Evolutionary conservation across 2,888 invertebrate species (phyloP).

Genomic region (Caenorhabditis auriculariae): DNA sequence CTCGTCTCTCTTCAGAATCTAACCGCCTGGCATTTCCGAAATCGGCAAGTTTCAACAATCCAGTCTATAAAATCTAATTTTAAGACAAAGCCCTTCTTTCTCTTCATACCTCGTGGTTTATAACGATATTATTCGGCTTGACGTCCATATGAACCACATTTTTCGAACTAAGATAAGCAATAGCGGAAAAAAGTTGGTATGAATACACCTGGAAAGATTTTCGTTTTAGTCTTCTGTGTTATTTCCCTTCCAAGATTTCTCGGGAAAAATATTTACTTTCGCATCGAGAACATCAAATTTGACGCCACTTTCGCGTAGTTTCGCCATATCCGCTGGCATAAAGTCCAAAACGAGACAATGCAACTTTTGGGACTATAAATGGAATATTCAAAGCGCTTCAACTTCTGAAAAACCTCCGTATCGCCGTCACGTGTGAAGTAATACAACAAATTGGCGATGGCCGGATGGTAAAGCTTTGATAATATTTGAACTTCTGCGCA

Average conservation of each 20-base stretch:
- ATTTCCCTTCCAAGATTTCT: neutral
- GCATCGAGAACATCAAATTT: slow-evolving; percentile 36
- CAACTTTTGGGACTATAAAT: slow-evolving; percentile 15
- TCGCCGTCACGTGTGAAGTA: slow-evolving; percentile 31
- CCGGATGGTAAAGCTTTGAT: slow-evolving; percentile 36
- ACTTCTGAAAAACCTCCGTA: slow-evolving; percentile 15
- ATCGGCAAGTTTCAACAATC: slow-evolving; percentile 47
- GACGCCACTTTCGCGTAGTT: slow-evolving; percentile 27
- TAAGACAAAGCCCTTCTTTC: neutral
- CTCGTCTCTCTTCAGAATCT: slow-evolving; percentile 12
- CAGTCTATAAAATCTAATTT: slow-evolving; percentile 4
- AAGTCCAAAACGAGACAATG: slow-evolving; percentile 48
- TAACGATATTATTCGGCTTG: slow-evolving; percentile 51
- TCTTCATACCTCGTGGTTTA: slow-evolving; percentile 3
- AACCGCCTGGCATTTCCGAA: slow-evolving; percentile 51
- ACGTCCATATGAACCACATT: slow-evolving; percentile 53
- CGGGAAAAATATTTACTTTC: slow-evolving; percentile 2
- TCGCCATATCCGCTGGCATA: slow-evolving; percentile 41
- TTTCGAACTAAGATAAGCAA: slow-evolving; percentile 34
- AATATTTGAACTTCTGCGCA: slow-evolving; percentile 36
- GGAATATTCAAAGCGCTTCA: neutral
- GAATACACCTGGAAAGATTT: slow-evolving; percentile 31
- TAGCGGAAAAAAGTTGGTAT: slow-evolving; percentile 46
- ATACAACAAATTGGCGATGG: slow-evolving; percentile 41
- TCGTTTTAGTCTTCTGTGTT: slow-evolving; percentile 1